phyloP scores from a whole-genome alignment of 2,113 vertebrate species.

The Sebastes schlegelii region DNA sequence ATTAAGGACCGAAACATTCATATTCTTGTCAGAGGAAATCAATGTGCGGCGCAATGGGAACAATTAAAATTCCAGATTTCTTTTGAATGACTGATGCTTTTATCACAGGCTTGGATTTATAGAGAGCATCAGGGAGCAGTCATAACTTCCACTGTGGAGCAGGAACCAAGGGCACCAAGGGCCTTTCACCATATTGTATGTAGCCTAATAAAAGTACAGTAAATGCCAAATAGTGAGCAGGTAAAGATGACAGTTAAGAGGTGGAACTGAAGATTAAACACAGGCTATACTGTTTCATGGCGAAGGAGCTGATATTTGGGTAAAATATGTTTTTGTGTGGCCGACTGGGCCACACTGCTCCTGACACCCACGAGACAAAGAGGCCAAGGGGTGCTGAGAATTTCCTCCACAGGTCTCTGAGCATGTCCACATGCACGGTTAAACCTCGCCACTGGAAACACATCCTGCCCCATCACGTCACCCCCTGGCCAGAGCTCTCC shows the following conservation, averaged over 20 bases:
- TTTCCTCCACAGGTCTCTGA: conserved; percentile 76
- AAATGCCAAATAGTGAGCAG: conserved; percentile 6
- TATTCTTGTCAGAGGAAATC: conserved; percentile 73
- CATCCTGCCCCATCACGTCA: conserved; percentile 79
- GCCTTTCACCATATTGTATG: conserved; percentile 32
- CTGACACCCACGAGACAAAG: conserved; percentile 58
- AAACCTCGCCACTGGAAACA: conserved; percentile 79
- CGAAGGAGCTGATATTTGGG: conserved; percentile 25
- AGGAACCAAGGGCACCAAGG: conserved; percentile 21
- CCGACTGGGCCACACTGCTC: conserved; percentile 41
- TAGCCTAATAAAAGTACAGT: background rate
- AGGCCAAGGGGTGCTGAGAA: conserved; percentile 77
- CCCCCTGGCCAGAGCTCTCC: conserved; percentile 69
- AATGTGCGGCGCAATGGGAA: conserved; percentile 42
- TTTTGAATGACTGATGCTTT: conserved; percentile 78
- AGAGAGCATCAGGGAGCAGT: conserved; percentile 55
- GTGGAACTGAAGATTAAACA: conserved; percentile 5
- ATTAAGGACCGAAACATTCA: conserved; percentile 76
- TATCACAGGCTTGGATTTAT: conserved; percentile 69
- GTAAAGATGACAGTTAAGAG: conserved; percentile 3
- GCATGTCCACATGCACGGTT: conserved; percentile 73
- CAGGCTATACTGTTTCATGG: conserved; percentile 3
- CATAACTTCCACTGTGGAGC: conserved; percentile 39
- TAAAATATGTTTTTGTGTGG: conserved; percentile 34
- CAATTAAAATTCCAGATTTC: conserved; percentile 57